These are phyloP conservation scores for Capitulum mitella DNA, from an alignment of 2,888 invertebrate species.

Conservation along the genomic window DNA sequence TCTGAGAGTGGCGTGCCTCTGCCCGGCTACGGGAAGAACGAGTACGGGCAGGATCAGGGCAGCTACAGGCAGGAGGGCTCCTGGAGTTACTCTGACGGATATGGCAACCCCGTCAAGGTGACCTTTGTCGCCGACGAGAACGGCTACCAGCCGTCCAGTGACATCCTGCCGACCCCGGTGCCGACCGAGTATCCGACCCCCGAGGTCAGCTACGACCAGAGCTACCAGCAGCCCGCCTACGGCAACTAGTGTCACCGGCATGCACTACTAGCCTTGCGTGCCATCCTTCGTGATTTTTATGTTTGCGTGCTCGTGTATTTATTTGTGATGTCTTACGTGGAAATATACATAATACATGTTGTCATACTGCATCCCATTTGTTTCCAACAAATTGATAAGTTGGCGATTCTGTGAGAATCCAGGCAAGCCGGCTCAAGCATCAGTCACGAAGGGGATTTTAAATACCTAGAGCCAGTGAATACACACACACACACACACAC, in stretches of 20 bases:
- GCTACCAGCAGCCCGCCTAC: conserved; percentile 9
- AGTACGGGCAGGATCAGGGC: not conserved
- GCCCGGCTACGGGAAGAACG: conserved; percentile 12
- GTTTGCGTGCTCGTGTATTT: too few relatives aligned
- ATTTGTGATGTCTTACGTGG: too few relatives aligned
- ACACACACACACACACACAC: too few relatives aligned
- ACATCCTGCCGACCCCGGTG: conserved; percentile 14
- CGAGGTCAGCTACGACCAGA: not conserved
- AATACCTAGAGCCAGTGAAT: too few relatives aligned
- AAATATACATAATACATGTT: too few relatives aligned
- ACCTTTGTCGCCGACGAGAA: not conserved
- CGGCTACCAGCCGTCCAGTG: conserved; percentile 13
- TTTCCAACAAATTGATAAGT: too few relatives aligned
- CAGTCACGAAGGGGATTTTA: too few relatives aligned
- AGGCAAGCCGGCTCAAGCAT: too few relatives aligned
- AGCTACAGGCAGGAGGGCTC: not conserved
- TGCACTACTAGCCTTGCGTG: too few relatives aligned
- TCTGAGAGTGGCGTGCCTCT: conserved; percentile 4
- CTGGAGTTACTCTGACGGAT: not conserved
- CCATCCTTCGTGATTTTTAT: too few relatives aligned
- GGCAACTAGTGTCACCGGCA: not conserved
- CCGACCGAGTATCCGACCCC: conserved; percentile 4
- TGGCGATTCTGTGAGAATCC: too few relatives aligned
- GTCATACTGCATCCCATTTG: too few relatives aligned
- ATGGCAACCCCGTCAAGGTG: not conserved